Evolutionary conservation across 2,113 vertebrate genomes (phyloP).

Genomic region (Lophochroa leadbeateri): DNA sequence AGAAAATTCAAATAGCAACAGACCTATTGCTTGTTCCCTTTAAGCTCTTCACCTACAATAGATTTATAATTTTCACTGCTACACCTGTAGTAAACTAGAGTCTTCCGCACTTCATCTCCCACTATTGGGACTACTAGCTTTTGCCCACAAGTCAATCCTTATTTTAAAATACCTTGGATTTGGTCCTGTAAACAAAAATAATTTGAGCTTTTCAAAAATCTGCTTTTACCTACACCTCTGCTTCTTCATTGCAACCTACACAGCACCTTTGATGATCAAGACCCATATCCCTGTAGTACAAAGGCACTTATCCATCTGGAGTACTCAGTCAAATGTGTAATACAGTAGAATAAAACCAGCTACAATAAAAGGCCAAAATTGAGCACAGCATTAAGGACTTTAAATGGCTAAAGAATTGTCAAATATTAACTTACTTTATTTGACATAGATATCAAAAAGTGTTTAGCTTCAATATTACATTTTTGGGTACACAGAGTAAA

Average conservation of each 20-base stretch:
- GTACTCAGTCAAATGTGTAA: not conserved
- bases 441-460: not conserved
- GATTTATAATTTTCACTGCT: not conserved
- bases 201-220: not conserved
- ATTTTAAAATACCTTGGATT: not conserved
- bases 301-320: not conserved
- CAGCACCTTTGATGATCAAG: rapidly evolving
- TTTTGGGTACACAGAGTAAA: not conserved
- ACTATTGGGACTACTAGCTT: not conserved
- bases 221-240: not conserved
- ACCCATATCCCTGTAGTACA: not conserved
- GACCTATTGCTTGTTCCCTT: not conserved
- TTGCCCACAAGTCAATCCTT: not conserved
- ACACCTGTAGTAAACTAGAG: not conserved
- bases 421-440: not conserved
- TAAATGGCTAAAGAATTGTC: not conserved
- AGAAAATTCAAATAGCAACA: not conserved
- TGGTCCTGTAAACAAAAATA: not conserved
- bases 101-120: not conserved
- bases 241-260: not conserved
- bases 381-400: not conserved
- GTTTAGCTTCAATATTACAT: not conserved
- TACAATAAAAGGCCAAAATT: not conserved
- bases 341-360: not conserved
- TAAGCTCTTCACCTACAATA: not conserved